Base-by-base conservation (phyloP, 2,888 invertebrate genomes). In the Atrina japonica region DNA sequence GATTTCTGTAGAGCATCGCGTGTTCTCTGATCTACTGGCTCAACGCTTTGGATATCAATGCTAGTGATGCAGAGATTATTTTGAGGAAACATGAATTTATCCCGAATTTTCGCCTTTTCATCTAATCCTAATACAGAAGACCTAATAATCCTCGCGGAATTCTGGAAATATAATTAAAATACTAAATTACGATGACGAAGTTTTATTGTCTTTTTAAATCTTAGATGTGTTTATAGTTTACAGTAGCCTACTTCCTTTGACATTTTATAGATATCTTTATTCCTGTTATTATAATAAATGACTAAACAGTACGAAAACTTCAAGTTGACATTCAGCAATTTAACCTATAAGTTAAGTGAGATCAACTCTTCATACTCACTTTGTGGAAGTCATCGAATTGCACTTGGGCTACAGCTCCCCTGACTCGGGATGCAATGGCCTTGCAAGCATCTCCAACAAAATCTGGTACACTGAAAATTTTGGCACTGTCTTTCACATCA, bases 361-460 rank as follows among this genome's bases (percentile, higher is more conserved):
- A n/a, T n/a, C n/a, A n/a, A n/a, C n/a, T n/a, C n/a, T n/a, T n/a
- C n/a, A n/a, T n/a, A 65, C 80, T 70, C 70, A 91, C 91, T 87
- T 92, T 92, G 81, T 92, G 92, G 83, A 92, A 92, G 74, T 92
- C 91, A 82, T 92, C 92, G 82, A 92, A 92, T 72, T 88, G 89
- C 2, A 91, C 91, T 63, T 89, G 86, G 21, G 92, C 92, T 0
- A 92, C 92, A 35, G 91, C 90, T 16, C 92, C 92, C 78, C 92
- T 82, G 25, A 92, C 88, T 14, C 92, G 78, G 9, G 92, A 92
- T 2, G 92, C 92, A 47, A 92, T 90, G 25, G 92, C 92, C 79
- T 92, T 92, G 80, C 92, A 92, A n/a, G 91, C 88, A 80, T 92
- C 92, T 18, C 92, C 92, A n/a, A 91, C 89, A 81, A 92, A 92